Evolutionary conservation across 2,888 invertebrate species (phyloP), one percentile per base, ranked within the genome.

Genomic region (Spialia ferax): DNA sequence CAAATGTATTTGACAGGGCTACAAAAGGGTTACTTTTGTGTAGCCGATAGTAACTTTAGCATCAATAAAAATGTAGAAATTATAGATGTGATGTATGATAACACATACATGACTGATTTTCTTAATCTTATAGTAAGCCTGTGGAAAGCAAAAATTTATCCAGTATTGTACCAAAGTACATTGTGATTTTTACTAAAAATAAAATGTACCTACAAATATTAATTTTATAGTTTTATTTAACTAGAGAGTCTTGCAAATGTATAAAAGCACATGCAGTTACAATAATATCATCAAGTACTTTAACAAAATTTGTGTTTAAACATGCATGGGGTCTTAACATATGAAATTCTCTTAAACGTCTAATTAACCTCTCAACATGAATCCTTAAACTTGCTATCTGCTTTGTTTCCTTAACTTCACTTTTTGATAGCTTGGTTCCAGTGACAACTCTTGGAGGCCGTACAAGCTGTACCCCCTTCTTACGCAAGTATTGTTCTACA

Each of bases 1-100:
- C 72, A 74, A 70, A 71, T 73, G 70, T 73, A 56, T 23, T 11
- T 71, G 42, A 69, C 64, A 20, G 71, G 69, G 1, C 10, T 20
- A 1, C 35, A 68, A 52, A 69, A 62, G 0, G 29, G 69, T 35
- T 67, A 48, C 38, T 70, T 70, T 48, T 70, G 70, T 65, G 61
- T 68, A 52, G 69, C 66, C 20, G 69, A 70, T n/a, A 10, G n/a
- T 3, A 55, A 65, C 32, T 63, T 20, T 20, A 62, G 55, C 56
- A 55, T 18, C 2, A 68, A 45, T 52, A 68, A 61, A 15, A 62
- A 68, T 13, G 62, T 62, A 18, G 26, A 55, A 8, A 59, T 59
- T 15, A 48, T 62, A 32, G 8, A 2, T 11, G 20, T 66, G 1
- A 15, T 8, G 2, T 66, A 18, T 62, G 50, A 56, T 38, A 32